Base-by-base conservation (phyloP, 2,888 invertebrate genomes). In the Harpagoxenus sublaevis region DNA sequence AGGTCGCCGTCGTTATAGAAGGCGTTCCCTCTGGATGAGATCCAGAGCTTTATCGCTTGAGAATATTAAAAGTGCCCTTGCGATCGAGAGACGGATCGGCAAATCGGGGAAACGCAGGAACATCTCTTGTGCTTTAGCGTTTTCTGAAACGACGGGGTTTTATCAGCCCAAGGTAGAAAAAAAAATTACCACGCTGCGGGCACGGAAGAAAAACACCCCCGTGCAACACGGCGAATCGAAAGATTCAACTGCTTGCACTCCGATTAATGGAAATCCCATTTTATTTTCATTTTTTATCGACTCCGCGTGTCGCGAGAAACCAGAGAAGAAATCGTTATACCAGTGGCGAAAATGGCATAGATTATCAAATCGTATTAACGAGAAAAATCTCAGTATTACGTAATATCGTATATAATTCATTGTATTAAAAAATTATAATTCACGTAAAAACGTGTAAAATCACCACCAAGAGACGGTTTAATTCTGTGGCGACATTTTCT, bases 61-160 rank as follows among this genome's bases (percentile, higher is more conserved):
- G 84, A 85, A 88, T 88, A 88, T 85, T 87, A 88, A 86, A 86
- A 86, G 78, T 75, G 57, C 55, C 55, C 70, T 39, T 78, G 57
- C 57, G 75, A 82, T 84, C 81, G 55, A 23, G 82, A 82, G 74
- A 77, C 51, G 60, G 53, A 57, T 85, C 66, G 70, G n/a, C 77
- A 66, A 55, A 81, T 84, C 63, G 39, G 6, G 63, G 77, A 75
- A 63, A 75, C 74, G 65, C 53, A 31, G 35, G 42, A 48, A 62
- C 75, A 42, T 75, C 79, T 62, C 39, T 9, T n/a, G 66, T 39
- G 28, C 48, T 62, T 79, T 53, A 45, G 35, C 28, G 60, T 73
- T 35, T 60, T 60, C 71, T 60, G 51, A 81, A 71, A 71, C 79
- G 48, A 79, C 48, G 42, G 66, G 23, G 48, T 51, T 45, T 73